Conservation (phyloP, 2,797 vertebrate species). For the Zenarchopterus dispar region DNA sequence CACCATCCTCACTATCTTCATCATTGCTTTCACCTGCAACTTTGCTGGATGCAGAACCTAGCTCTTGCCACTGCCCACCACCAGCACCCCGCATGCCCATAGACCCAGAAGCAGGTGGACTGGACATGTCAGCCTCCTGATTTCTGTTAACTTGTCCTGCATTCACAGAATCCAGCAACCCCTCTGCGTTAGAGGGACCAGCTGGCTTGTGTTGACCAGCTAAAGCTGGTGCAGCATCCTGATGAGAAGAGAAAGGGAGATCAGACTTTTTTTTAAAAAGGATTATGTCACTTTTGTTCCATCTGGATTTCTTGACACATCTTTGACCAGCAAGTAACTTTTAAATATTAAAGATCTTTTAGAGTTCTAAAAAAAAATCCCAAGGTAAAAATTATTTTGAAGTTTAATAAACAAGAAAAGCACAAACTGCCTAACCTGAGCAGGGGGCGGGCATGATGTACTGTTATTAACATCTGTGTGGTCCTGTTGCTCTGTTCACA, state of each 20-base stretch:
- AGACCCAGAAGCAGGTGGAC: conserved; percentile 73
- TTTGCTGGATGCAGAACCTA: conserved; percentile 66
- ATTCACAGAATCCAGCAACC: conserved; percentile 55
- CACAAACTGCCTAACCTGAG: conserved; percentile 70
- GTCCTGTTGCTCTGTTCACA: conserved; percentile 75
- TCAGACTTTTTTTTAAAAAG: conserved; percentile 9
- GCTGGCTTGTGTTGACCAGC: conserved; percentile 73
- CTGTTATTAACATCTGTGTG: conserved; percentile 80
- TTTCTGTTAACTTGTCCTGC: conserved; percentile 62
- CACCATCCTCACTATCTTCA: conserved; percentile 78
- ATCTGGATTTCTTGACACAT: conserved; percentile 3
- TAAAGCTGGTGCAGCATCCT: conserved; percentile 72
- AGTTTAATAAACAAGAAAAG: background rate
- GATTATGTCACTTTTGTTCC: background rate
- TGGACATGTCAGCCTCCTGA: conserved; percentile 71
- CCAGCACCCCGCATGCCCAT: conserved; percentile 62
- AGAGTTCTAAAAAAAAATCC: background rate
- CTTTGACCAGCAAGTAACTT: background rate
- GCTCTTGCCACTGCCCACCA: conserved; percentile 59
- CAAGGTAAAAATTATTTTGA: background rate
- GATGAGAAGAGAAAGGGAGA: conserved; percentile 36
- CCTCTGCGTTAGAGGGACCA: conserved; percentile 70
- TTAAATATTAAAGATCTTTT: conserved; percentile 9
- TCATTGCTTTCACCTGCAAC: conserved; percentile 77
- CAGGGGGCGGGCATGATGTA: conserved; percentile 66